These are phyloP conservation scores for Tauraco hartlaubi DNA, from an alignment of 2,797 vertebrate genomes.

Conservation along the genomic window DNA sequence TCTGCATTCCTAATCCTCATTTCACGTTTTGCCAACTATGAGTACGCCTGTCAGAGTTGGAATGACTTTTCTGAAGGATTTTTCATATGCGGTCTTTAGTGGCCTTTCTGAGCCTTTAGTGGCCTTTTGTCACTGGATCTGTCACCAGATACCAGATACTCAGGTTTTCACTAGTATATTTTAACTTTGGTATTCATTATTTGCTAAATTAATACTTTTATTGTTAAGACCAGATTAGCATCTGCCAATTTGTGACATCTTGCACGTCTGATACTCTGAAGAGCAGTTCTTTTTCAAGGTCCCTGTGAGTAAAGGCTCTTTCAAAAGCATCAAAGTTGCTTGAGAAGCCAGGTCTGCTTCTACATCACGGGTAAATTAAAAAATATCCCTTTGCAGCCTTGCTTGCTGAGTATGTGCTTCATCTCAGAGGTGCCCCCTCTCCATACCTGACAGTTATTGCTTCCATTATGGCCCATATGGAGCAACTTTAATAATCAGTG, in stretches of 20 bases:
- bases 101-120: not conserved
- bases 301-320: not conserved
- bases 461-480: not conserved
- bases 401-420: not conserved
- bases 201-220: not conserved
- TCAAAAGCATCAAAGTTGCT: not conserved
- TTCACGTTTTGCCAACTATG: not conserved
- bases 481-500: not conserved
- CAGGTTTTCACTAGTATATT: not conserved
- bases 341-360: not conserved
- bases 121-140: not conserved
- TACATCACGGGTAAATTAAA: not conserved
- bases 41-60: not conserved
- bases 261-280: not conserved
- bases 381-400: not conserved
- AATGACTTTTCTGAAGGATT: slow-evolving; percentile 21
- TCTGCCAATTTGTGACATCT: not conserved
- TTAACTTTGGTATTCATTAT: not conserved
- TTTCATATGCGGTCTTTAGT: not conserved
- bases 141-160: not conserved
- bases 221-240: not conserved
- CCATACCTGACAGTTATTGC: not conserved
- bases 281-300: not conserved
- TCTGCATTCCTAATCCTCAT: slow-evolving; percentile 5
- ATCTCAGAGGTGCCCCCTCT: not conserved